These are phyloP conservation scores for Styela plicata DNA, from an alignment of 23 tunicate species.

Conservation along the genomic window DNA sequence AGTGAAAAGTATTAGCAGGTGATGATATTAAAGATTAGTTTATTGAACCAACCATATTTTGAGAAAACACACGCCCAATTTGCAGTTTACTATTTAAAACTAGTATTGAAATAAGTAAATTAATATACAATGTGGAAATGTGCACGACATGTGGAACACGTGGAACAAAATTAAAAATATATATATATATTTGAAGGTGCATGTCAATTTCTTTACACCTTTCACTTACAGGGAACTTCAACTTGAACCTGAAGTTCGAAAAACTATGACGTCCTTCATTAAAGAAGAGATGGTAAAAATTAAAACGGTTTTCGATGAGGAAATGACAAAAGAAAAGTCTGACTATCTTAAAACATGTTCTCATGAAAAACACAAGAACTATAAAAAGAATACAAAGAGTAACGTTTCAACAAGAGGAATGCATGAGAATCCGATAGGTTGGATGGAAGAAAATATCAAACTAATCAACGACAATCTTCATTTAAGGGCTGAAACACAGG, in stretches of 20 bases:
- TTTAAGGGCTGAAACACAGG: background rate
- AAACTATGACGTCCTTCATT: background rate
- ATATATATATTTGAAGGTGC: too few relatives aligned
- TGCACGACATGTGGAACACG: too few relatives aligned
- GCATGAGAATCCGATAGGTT: background rate
- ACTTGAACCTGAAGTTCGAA: conserved; percentile 1
- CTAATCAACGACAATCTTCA: background rate
- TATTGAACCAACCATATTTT: too few relatives aligned
- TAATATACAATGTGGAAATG: too few relatives aligned
- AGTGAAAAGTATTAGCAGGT: background rate
- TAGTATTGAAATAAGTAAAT: too few relatives aligned
- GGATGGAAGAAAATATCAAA: background rate
- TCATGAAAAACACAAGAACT: background rate
- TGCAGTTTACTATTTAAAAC: too few relatives aligned
- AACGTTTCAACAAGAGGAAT: background rate
- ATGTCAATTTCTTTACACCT: too few relatives aligned
- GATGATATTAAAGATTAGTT: background rate
- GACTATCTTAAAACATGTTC: background rate
- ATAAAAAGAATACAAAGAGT: background rate
- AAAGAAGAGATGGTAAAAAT: conserved; percentile 5
- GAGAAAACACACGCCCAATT: too few relatives aligned
- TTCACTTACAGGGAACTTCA: background rate
- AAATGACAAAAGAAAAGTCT: background rate
- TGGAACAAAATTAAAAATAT: too few relatives aligned
- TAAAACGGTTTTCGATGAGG: background rate